phyloP scores from a whole-genome alignment of 1,140 invertebrate species.

The Venturia canescens region DNA sequence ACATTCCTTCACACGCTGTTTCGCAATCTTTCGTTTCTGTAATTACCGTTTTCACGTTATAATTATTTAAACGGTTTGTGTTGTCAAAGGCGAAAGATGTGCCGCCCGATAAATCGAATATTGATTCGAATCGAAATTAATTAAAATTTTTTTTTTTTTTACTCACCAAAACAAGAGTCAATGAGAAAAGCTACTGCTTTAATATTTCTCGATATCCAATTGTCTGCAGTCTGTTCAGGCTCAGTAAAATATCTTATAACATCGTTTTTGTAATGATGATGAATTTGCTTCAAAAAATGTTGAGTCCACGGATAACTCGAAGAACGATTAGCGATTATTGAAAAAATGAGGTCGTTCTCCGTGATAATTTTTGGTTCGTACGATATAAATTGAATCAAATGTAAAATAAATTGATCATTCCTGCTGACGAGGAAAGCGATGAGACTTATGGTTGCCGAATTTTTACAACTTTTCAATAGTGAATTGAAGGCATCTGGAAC shows the following conservation, averaged over 20 bases:
- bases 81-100: no score
- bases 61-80: no score
- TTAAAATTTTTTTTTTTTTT: neutral
- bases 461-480: constrained; percentile 60
- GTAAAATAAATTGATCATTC: constrained; percentile 60
- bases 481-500: constrained; percentile 63
- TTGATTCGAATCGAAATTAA: no score
- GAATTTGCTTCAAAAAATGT: constrained; percentile 65
- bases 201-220: constrained; percentile 67
- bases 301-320: constrained; percentile 64
- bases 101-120: no score
- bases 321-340: constrained; percentile 65
- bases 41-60: neutral
- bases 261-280: constrained; percentile 58
- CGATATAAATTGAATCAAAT: constrained; percentile 60
- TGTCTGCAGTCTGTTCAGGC: constrained; percentile 52
- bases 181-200: constrained; percentile 65
- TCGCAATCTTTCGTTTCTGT: constrained; percentile 62
- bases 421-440: constrained; percentile 62
- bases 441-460: constrained; percentile 58
- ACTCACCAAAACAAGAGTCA: constrained; percentile 61
- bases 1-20: constrained; percentile 61
- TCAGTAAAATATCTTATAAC: constrained; percentile 64
- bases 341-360: constrained; percentile 62
- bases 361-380: constrained; percentile 57